Percentiles rank a stretch among this genome's conserved stretches.
These are phyloP conservation scores for Leucophenga montana DNA, from an alignment of 2,888 invertebrate species.

Conservation along the genomic window DNA sequence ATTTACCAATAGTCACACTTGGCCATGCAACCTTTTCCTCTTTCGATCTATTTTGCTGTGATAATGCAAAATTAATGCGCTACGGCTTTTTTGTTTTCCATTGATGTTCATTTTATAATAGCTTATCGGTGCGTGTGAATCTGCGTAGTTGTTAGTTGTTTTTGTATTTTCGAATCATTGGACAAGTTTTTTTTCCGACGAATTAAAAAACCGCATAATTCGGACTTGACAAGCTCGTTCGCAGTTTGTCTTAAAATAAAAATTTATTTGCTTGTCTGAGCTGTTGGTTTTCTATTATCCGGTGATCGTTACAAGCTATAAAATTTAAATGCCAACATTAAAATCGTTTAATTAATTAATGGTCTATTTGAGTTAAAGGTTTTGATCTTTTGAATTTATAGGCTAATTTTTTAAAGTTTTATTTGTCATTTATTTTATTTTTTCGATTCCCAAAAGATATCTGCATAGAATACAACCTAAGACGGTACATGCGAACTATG, in stretches of 20 bases:
- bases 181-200: background rate
- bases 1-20: too few relatives aligned
- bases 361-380: constrained; percentile 48
- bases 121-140: background rate
- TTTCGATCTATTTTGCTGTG: too few relatives aligned
- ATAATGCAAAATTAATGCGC: background rate
- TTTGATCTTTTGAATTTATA: constrained; percentile 22
- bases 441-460: too few relatives aligned
- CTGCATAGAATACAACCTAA: too few relatives aligned
- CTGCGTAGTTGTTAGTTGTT: background rate
- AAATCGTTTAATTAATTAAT: constrained; percentile 66
- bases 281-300: constrained; percentile 40
- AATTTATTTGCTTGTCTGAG: constrained; percentile 52
- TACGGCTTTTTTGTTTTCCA: background rate
- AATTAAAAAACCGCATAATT: constrained; percentile 18
- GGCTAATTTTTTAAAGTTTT: constrained; percentile 17
- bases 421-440: background rate
- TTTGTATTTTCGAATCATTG: background rate
- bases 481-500: too few relatives aligned
- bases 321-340: constrained; percentile 55
- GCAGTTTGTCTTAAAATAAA: constrained; percentile 26
- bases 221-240: background rate
- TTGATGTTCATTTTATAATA: too few relatives aligned
- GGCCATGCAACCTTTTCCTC: too few relatives aligned
- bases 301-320: constrained; percentile 62